Evolutionary conservation across 2,113 vertebrate genomes (phyloP).

Genomic region (Petrocephalus microphthalmus): DNA sequence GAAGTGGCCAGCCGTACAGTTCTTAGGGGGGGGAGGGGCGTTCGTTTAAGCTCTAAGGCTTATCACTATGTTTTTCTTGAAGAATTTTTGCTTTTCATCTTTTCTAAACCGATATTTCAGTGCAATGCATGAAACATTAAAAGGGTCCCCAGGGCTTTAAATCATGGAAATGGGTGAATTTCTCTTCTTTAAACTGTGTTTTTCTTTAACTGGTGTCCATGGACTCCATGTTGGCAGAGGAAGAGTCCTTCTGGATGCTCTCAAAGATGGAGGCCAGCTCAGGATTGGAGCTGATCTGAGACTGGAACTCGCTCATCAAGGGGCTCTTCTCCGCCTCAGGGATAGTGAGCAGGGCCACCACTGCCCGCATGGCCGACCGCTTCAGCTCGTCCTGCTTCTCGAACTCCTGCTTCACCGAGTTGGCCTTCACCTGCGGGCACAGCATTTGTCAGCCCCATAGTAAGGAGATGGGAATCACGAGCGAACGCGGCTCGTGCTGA

Average conservation of each 20-base stretch:
- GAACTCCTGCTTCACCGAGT: constrained; percentile 97
- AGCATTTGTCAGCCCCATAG: neutral
- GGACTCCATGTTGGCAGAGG: constrained; percentile 94
- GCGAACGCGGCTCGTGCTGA: neutral
- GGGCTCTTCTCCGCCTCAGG: constrained; percentile 98
- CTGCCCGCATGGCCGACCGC: constrained; percentile 94
- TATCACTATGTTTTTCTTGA: constrained; percentile 35
- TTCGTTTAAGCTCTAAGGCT: constrained; percentile 69
- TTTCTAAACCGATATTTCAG: constrained; percentile 79
- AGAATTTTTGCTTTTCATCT: constrained; percentile 53
- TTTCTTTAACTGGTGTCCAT: constrained; percentile 93
- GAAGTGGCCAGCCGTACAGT: constrained; percentile 68
- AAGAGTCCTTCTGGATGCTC: constrained; percentile 97
- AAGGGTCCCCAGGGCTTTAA: constrained; percentile 62
- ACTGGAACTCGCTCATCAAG: constrained; percentile 97
- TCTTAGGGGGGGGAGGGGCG: constrained; percentile 66
- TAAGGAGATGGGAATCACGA: neutral
- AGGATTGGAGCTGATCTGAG: constrained; percentile 96
- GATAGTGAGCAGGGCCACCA: constrained; percentile 91
- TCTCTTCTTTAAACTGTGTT: constrained; percentile 16
- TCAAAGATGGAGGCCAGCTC: constrained; percentile 97
- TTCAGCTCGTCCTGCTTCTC: constrained; percentile 98
- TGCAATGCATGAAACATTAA: constrained; percentile 81
- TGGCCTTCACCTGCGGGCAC: constrained; percentile 88
- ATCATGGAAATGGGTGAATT: constrained; percentile 42